phyloP scores from a whole-genome alignment of 1,140 invertebrate species.

The Drosophila tani region DNA sequence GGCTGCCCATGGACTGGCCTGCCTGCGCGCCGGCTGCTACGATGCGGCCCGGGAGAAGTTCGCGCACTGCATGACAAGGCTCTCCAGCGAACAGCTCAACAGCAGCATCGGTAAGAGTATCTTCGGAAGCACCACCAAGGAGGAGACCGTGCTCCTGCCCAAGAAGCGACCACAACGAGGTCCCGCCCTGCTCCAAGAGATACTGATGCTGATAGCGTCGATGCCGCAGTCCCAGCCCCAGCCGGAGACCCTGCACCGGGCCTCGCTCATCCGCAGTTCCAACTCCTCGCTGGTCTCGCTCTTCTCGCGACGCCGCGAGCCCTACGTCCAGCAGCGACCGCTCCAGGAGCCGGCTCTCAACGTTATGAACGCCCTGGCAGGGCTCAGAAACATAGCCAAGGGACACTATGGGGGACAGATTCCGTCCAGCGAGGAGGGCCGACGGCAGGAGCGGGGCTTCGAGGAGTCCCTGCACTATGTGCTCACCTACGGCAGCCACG shows the following conservation, averaged over 20 bases:
- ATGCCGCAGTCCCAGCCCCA: slow-evolving; percentile 84
- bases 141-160: slow-evolving; percentile 17
- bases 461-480: slow-evolving; percentile 91
- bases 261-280: slow-evolving; percentile 74
- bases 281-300: slow-evolving; percentile 73
- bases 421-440: slow-evolving; percentile 82
- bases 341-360: slow-evolving; percentile 86
- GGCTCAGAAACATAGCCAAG: slow-evolving; percentile 86
- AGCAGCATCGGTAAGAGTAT: slow-evolving; percentile 56
- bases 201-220: slow-evolving; percentile 88
- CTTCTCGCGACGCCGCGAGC: slow-evolving; percentile 82
- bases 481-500: slow-evolving; percentile 89
- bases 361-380: slow-evolving; percentile 86
- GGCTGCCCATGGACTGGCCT: slow-evolving; percentile 94
- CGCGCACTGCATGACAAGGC: slow-evolving; percentile 85
- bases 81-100: slow-evolving; percentile 80
- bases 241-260: slow-evolving; percentile 72
- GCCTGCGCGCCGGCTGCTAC: slow-evolving; percentile 91
- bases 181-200: slow-evolving; percentile 89
- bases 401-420: slow-evolving; percentile 85
- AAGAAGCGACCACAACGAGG: slow-evolving; percentile 84
- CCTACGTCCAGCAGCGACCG: slow-evolving; percentile 84
- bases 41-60: slow-evolving; percentile 85
- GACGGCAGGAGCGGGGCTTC: slow-evolving; percentile 87
- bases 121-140: slow-evolving; percentile 24